phyloP scores from a whole-genome alignment of 2,888 invertebrate genomes.

The Pilophorus perplexus region DNA sequence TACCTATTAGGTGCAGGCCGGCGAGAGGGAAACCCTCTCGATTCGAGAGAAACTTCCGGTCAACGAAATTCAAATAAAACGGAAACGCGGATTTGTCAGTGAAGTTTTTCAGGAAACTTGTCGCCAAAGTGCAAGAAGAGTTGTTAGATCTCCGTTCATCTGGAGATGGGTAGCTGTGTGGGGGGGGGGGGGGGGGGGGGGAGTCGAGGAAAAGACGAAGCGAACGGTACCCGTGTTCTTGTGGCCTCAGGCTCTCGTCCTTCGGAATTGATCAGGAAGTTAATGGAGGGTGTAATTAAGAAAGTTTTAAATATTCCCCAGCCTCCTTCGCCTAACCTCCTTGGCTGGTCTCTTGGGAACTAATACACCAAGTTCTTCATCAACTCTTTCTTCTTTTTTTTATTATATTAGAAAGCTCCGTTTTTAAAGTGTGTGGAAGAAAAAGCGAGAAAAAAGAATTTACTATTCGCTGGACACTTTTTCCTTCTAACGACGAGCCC shows the following conservation, averaged over 20 bases:
- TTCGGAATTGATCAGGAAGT: constrained; percentile 43
- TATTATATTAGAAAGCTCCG: constrained; percentile 15
- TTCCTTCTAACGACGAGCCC: no score
- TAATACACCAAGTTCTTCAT: constrained; percentile 41
- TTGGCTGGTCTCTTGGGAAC: constrained; percentile 14
- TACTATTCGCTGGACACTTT: constrained; percentile 1
- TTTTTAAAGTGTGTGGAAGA: background rate
- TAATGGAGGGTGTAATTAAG: constrained; percentile 46
- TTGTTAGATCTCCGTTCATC: background rate
- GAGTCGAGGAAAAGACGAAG: constrained; percentile 4
- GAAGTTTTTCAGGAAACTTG: no score
- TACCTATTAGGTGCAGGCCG: no score
- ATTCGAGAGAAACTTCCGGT: no score
- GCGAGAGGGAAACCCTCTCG: no score
- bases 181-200: background rate
- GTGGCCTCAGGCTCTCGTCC: constrained; percentile 21
- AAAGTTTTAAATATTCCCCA: constrained; percentile 45
- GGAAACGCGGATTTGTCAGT: no score
- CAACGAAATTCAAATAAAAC: no score
- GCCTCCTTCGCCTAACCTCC: constrained; percentile 6
- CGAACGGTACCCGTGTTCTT: constrained; percentile 11
- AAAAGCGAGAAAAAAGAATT: constrained; percentile 7
- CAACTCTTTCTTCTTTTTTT: constrained; percentile 16
- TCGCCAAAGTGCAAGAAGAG: background rate
- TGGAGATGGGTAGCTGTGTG: no score